Conservation (phyloP, 2,113 vertebrate genomes). For the Polypterus bichir region DNA sequence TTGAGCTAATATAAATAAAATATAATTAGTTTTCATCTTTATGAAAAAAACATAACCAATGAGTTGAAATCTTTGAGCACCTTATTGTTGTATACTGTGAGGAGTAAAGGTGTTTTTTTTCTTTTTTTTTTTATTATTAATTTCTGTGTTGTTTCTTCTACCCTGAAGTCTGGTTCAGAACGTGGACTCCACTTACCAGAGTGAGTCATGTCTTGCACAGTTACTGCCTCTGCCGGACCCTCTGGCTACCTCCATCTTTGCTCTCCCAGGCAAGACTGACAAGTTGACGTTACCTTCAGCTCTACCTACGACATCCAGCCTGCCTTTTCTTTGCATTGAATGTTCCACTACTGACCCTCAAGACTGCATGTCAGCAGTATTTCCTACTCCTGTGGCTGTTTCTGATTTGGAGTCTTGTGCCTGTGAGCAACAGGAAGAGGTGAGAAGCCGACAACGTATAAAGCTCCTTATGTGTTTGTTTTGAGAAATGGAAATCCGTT, state of each 20-base stretch:
- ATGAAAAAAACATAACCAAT: no score
- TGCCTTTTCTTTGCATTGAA: slow-evolving; percentile 4
- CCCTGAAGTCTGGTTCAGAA: not conserved
- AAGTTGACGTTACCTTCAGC: not conserved
- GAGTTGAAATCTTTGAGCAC: no score
- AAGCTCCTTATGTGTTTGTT: no score
- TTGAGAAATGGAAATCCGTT: no score
- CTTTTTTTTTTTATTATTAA: not conserved
- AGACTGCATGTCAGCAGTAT: not conserved
- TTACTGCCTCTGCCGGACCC: not conserved
- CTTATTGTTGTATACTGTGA: not conserved
- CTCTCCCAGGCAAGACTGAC: not conserved
- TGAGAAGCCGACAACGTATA: no score
- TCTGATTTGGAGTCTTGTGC: not conserved
- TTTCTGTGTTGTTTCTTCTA: not conserved
- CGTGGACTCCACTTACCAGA: not conserved
- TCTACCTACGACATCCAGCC: not conserved
- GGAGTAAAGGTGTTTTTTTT: not conserved
- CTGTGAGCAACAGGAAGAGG: no score
- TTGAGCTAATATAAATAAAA: no score
- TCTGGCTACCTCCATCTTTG: not conserved
- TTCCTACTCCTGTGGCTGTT: slow-evolving; percentile 10
- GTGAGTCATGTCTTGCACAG: not conserved
- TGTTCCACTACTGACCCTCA: not conserved
- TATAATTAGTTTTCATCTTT: no score